Evolutionary conservation across 2,888 invertebrate species (phyloP).

Genomic region (Gandaritis pyraliata): DNA sequence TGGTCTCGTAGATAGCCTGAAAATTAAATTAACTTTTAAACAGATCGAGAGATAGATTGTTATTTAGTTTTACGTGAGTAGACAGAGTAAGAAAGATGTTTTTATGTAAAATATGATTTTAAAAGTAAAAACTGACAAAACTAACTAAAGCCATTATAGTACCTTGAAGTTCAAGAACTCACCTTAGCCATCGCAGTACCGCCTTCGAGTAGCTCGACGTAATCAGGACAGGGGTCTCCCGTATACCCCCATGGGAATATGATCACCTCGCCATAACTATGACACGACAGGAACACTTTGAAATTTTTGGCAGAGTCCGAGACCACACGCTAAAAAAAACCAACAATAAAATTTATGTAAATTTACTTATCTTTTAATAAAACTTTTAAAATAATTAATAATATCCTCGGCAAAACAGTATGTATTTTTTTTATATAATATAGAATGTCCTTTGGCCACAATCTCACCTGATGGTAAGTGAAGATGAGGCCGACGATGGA

Average conservation of each 20-base stretch:
- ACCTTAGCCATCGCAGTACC: constrained; percentile 76
- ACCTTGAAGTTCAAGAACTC: constrained; percentile 9
- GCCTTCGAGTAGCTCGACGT: constrained; percentile 72
- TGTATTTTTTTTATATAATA: too few species aligned
- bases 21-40: constrained; percentile 10
- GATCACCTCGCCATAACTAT: constrained; percentile 77
- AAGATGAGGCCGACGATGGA: too few species aligned
- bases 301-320: constrained; percentile 52
- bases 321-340: constrained; percentile 56
- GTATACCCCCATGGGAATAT: constrained; percentile 80
- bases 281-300: constrained; percentile 75
- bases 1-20: constrained; percentile 67
- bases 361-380: too few species aligned
- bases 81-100: too few species aligned
- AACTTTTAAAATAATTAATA: too few species aligned
- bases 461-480: too few species aligned
- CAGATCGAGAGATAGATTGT: too few species aligned
- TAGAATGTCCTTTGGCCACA: too few species aligned
- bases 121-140: too few species aligned
- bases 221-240: constrained; percentile 70
- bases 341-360: neutral
- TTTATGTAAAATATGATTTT: too few species aligned
- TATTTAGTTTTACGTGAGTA: too few species aligned
- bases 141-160: neutral
- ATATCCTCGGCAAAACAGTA: too few species aligned